Percentiles rank a stretch among this genome's conserved stretches.
phyloP scores from a whole-genome alignment of 2,113 vertebrate genomes.

The Salvator merianae region DNA sequence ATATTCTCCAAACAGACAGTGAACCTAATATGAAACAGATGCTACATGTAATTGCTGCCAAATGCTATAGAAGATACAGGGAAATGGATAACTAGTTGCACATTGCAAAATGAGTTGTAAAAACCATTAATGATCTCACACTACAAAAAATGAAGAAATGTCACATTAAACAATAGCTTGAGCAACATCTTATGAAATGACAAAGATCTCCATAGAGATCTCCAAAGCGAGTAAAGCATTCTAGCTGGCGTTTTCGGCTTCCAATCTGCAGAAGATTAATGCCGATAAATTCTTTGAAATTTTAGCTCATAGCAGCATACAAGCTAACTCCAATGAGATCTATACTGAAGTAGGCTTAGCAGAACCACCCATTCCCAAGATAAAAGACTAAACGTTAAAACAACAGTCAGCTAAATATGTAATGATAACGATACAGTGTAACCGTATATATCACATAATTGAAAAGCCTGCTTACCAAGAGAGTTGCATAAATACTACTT shows the following conservation, averaged over 20 bases:
- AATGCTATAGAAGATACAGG: conserved; percentile 31
- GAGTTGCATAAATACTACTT: conserved; percentile 36
- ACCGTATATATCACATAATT: conserved; percentile 14
- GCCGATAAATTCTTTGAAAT: conserved; percentile 69
- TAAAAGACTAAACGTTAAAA: conserved; percentile 65
- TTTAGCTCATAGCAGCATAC: conserved; percentile 70
- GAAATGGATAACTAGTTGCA: neutral
- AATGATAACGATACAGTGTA: conserved; percentile 32
- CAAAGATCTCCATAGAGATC: conserved; percentile 45
- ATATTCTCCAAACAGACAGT: neutral
- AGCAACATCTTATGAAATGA: conserved; percentile 28
- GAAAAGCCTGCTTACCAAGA: conserved; percentile 43
- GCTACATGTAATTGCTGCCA: neutral
- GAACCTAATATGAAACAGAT: conserved; percentile 42
- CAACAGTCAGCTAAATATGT: conserved; percentile 42
- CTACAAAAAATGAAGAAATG: conserved; percentile 26
- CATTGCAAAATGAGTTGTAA: conserved; percentile 25
- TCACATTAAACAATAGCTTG: conserved; percentile 20
- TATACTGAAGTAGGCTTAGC: conserved; percentile 59
- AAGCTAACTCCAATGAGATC: conserved; percentile 55
- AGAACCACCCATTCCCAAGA: conserved; percentile 70
- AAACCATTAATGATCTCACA: conserved; percentile 7
- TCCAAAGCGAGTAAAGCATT: conserved; percentile 40
- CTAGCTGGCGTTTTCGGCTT: conserved; percentile 51
- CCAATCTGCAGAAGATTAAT: conserved; percentile 57